phyloP scores from a whole-genome alignment of 2,888 invertebrate genomes.

The Caenorhabditis sp. region DNA sequence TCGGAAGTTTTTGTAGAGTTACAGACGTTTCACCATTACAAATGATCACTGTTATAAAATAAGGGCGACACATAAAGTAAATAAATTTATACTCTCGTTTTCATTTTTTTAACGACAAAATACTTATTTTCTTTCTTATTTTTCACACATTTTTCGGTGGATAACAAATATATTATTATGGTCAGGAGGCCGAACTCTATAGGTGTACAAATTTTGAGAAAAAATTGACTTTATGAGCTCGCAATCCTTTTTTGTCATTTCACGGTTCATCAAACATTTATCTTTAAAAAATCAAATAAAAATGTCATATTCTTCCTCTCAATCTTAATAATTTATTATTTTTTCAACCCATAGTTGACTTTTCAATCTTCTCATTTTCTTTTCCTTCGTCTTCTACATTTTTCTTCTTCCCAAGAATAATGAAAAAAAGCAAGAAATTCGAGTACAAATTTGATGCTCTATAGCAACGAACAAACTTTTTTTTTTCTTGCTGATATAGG shows the following conservation, averaged over 20 bases:
- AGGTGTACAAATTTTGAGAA: no score
- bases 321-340: conserved; percentile 1
- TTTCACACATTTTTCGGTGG: no score
- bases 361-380: background rate
- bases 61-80: no score
- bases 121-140: no score
- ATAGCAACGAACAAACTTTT: background rate
- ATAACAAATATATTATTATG: no score
- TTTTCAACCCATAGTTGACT: background rate
- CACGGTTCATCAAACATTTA: background rate
- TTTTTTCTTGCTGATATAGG: background rate
- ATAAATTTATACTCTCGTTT: no score
- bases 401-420: background rate
- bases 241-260: background rate
- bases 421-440: background rate
- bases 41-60: no score
- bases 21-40: no score
- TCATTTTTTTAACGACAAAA: no score
- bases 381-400: conserved; percentile 5
- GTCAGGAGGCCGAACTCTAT: no score
- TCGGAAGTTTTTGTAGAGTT: no score
- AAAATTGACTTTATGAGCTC: background rate
- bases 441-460: background rate
- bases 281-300: background rate
- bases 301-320: conserved; percentile 1